Evolutionary conservation across 2,888 invertebrate species (phyloP).

Genomic region (Ormyrus rosae): DNA sequence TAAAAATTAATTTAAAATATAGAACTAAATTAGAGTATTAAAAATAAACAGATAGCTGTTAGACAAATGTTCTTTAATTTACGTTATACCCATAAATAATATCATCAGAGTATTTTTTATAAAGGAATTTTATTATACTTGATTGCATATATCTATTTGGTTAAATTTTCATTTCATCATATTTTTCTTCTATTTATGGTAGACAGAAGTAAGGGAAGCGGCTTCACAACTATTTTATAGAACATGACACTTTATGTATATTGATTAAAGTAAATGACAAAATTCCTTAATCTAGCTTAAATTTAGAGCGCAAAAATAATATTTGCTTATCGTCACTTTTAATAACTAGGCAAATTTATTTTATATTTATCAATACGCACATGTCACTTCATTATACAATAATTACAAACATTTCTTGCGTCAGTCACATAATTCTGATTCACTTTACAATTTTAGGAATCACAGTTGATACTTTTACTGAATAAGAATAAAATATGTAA

Average conservation of each 20-base stretch:
- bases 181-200: conserved; percentile 39
- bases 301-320: conserved; percentile 50
- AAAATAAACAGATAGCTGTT: neutral
- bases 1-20: conserved; percentile 33
- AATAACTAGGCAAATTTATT: conserved; percentile 50
- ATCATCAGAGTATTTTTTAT: conserved; percentile 10
- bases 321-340: conserved; percentile 41
- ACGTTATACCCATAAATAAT: conserved; percentile 13
- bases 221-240: conserved; percentile 49
- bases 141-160: conserved; percentile 38
- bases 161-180: conserved; percentile 31
- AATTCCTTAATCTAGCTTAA: conserved; percentile 50
- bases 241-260: conserved; percentile 44
- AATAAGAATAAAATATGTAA: conserved; percentile 45
- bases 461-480: conserved; percentile 55
- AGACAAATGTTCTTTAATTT: conserved; percentile 8
- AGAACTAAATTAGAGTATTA: conserved; percentile 7
- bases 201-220: conserved; percentile 49
- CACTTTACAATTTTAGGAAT: conserved; percentile 56
- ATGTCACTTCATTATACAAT: conserved; percentile 56
- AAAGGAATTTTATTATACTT: conserved; percentile 41
- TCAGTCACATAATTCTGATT: conserved; percentile 49
- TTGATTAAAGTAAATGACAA: conserved; percentile 45
- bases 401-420: conserved; percentile 54
- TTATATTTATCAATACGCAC: conserved; percentile 47